Evolutionary conservation across 2,797 vertebrate species (phyloP).

Genomic region (Corythornis leucogaster): DNA sequence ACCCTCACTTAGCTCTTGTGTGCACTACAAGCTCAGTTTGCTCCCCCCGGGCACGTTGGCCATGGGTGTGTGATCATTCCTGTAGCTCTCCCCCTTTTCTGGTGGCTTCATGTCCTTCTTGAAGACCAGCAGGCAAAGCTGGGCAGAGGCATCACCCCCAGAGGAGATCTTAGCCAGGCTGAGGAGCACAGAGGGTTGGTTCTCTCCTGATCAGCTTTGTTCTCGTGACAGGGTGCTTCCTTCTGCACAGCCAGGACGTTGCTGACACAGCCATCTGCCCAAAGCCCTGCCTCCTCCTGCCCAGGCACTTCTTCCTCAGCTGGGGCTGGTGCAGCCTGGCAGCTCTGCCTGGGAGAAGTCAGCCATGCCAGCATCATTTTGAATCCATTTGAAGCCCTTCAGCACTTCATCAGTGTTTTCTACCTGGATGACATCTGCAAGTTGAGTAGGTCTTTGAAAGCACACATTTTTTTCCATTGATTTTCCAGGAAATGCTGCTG

Average conservation of each 20-base stretch:
- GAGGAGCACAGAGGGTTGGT: neutral
- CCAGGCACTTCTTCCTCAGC: neutral
- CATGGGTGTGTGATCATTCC: neutral
- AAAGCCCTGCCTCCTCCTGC: neutral
- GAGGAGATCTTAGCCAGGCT: neutral
- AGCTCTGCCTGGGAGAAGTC: neutral
- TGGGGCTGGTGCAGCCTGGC: neutral
- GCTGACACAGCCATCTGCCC: neutral
- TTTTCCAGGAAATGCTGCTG: neutral
- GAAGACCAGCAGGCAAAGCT: neutral
- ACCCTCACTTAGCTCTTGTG: neutral
- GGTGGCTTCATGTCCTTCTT: neutral
- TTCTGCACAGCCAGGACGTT: neutral
- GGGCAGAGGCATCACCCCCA: neutral
- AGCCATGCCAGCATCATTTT: neutral
- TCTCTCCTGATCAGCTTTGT: neutral
- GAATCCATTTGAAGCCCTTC: neutral
- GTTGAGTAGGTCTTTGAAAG: neutral
- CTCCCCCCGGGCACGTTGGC: neutral
- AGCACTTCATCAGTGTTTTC: neutral
- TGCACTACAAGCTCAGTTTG: neutral
- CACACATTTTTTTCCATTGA: neutral
- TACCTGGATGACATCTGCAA: neutral
- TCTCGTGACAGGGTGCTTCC: neutral
- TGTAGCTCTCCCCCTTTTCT: neutral